Evolutionary conservation across 2,113 vertebrate genomes (phyloP).

Genomic region (Hemichromis elongatus): DNA sequence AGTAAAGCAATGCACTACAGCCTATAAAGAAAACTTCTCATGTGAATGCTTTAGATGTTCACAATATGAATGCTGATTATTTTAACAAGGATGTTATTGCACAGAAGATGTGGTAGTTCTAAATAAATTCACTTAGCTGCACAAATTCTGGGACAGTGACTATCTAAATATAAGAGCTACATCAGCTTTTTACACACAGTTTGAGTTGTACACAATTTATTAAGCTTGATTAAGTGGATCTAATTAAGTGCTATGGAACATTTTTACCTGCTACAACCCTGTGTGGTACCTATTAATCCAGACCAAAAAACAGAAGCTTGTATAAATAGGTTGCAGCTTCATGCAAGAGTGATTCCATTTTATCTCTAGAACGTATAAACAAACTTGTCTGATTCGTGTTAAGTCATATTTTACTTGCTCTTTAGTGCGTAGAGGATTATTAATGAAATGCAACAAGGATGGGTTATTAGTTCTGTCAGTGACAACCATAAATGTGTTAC

Average conservation of each 20-base stretch:
- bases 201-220: not conserved
- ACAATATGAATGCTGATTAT: not conserved
- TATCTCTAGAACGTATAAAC: not conserved
- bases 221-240: not conserved
- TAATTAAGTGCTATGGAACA: not conserved
- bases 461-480: not conserved
- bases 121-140: not conserved
- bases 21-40: not conserved
- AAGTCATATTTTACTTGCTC: not conserved
- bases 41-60: not conserved
- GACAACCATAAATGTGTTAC: not conserved
- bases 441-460: not conserved
- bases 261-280: not conserved
- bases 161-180: not conserved
- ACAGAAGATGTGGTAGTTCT: not conserved
- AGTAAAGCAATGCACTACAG: too few species aligned
- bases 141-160: too few species aligned
- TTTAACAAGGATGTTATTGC: not conserved
- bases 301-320: not conserved
- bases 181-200: not conserved
- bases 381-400: not conserved
- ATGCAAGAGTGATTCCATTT: not conserved
- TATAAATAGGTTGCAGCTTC: not conserved
- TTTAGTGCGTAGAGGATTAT: not conserved
- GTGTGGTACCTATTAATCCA: not conserved